Conservation (phyloP, 1,140 invertebrate species). For the Acromyrmex charruanus region DNA sequence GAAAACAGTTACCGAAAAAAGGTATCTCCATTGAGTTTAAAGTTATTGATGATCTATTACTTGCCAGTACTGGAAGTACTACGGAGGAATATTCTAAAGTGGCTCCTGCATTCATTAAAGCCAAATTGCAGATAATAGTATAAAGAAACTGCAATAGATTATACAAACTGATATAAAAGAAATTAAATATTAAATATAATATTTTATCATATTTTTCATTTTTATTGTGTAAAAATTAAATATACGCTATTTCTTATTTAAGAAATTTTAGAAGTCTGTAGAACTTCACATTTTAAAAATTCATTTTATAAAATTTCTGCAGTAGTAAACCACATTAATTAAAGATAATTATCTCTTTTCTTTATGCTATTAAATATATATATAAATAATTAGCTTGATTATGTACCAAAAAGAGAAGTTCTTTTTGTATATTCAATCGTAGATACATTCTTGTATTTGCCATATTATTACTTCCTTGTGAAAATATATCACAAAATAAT, state of each 20-base stretch:
- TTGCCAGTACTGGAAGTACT: slow-evolving; percentile 72
- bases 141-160: neutral
- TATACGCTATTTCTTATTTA: neutral
- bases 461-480: neutral
- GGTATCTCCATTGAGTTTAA: neutral
- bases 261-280: neutral
- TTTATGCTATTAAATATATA: too few species aligned
- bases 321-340: neutral
- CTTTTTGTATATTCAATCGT: neutral
- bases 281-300: too few species aligned
- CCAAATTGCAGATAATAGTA: neutral
- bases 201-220: neutral
- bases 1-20: neutral
- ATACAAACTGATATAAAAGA: neutral
- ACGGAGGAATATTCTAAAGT: slow-evolving; percentile 81
- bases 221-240: neutral
- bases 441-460: neutral
- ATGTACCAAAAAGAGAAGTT: neutral
- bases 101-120: slow-evolving; percentile 73
- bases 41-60: slow-evolving; percentile 43
- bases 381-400: neutral
- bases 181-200: neutral
- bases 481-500: neutral
- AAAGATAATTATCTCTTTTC: too few species aligned
- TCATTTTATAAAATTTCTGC: too few species aligned